Conservation (phyloP, 2,888 invertebrate species). For the Volucella bombylans region DNA sequence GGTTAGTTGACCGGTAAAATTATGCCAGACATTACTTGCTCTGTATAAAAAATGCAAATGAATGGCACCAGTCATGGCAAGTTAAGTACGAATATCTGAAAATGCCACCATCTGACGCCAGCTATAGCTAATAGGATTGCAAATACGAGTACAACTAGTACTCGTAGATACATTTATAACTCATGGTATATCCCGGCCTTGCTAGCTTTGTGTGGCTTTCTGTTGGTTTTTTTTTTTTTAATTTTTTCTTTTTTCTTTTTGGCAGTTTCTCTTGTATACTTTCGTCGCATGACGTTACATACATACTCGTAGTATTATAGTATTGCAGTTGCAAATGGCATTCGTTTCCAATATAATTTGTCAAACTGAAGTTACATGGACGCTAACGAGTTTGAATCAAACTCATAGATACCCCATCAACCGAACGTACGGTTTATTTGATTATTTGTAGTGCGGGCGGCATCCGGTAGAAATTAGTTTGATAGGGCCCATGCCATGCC, state of each 20-base stretch:
- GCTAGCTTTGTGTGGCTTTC: slow-evolving; percentile 31
- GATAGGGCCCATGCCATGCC: background rate
- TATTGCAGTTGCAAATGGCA: slow-evolving; percentile 13
- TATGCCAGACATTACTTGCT: slow-evolving; percentile 65
- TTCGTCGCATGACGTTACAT: slow-evolving; percentile 39
- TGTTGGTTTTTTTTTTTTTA: slow-evolving; percentile 61
- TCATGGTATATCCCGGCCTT: slow-evolving; percentile 29
- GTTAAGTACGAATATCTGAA: slow-evolving; percentile 38
- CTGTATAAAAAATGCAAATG: slow-evolving; percentile 51
- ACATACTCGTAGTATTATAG: slow-evolving; percentile 28
- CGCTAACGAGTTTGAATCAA: slow-evolving; percentile 17
- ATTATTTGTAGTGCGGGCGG: slow-evolving; percentile 21
- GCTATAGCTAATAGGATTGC: background rate
- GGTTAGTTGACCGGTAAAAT: slow-evolving; percentile 68
- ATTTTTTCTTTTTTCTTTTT: slow-evolving; percentile 49
- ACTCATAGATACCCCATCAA: slow-evolving; percentile 39
- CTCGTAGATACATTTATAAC: slow-evolving; percentile 1
- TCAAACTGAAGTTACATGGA: slow-evolving; percentile 34
- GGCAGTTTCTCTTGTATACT: slow-evolving; percentile 65
- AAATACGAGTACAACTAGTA: no score
- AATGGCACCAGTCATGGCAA: slow-evolving; percentile 33
- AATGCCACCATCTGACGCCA: slow-evolving; percentile 39
- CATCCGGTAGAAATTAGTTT: slow-evolving; percentile 40
- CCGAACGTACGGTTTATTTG: slow-evolving; percentile 32
- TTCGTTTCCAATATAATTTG: slow-evolving; percentile 57